Base-by-base conservation (phyloP, 2,888 invertebrate genomes). In the Oxytorus armatus region DNA sequence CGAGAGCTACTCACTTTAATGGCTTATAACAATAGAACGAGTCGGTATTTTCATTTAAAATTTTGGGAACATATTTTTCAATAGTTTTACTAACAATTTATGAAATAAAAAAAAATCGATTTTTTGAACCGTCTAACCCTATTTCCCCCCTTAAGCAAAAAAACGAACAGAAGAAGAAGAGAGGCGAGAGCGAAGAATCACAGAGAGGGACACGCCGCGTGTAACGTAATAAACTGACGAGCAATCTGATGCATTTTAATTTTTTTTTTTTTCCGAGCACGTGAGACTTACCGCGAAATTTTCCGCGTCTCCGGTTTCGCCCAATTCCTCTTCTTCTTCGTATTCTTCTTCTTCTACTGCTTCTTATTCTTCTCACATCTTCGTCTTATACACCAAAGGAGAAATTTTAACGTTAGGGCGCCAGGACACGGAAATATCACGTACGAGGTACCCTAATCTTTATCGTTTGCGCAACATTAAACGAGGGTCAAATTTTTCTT, bases 231-330 rank as follows among this genome's bases (percentile, higher is more conserved):
- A 77, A 81, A 77, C 65, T 65, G 77, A 77, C 72, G 65, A 59
- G 33, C 81, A 81, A 81, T 81, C 81, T 81, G 81, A 81, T 81
- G 81, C 77, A 81, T 81, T 81, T 81, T 77, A 81, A 81, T 81
- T 74, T 77, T 73, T 14, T 44, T n/a, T n/a, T n/a, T n/a, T n/a
- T n/a, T n/a, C n/a, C 65, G n/a, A 44, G 69, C 73, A 77, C 69
- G 70, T 77, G 73, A 25, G 44, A 76, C 79, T 39, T 57, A 65
- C 61, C 66, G 68, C 66, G 76, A 65, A 57, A 69, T 49, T 79
- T 76, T 57, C 42, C 73, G 57, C 77, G 21, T 77, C 81, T 81
- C 77, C 69, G 77, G 69, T 81, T 77, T 74, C 81, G 74, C 74
- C 74, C 66, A 65, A 51, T 74, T 74, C 14, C 33, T 63, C 63